Evolutionary conservation across 2,113 vertebrate genomes (phyloP).

Genomic region (Triplophysa tibetana): DNA sequence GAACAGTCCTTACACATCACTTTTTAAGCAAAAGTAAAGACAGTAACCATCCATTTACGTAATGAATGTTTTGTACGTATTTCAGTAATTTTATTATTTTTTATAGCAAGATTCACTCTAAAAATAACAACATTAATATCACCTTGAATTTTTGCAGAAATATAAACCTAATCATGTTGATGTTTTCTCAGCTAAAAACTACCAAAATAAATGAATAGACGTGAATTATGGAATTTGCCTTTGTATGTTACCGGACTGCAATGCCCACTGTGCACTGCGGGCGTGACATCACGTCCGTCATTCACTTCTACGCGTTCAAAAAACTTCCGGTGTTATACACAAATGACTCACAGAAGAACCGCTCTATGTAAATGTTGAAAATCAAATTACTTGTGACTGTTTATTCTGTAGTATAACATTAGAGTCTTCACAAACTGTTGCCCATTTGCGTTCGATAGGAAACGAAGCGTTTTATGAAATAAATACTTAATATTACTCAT

Average conservation of each 20-base stretch:
- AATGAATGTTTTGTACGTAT: no score
- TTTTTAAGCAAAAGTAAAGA: no score
- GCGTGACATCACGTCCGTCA: slow-evolving; percentile 35
- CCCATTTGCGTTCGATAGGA: no score
- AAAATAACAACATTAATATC: not conserved
- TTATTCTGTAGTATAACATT: not conserved
- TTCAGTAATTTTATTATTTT: not conserved
- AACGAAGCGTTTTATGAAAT: not conserved
- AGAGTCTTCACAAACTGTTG: not conserved
- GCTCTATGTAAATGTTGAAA: not conserved
- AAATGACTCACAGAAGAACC: not conserved
- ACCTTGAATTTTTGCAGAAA: not conserved
- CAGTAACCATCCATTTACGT: no score
- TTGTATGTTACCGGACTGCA: not conserved
- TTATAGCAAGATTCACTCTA: no score
- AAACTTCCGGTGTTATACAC: slow-evolving; percentile 13
- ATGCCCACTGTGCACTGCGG: slow-evolving; percentile 25
- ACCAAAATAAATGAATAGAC: no score
- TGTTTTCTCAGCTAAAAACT: no score
- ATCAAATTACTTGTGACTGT: not conserved
- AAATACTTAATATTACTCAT: not conserved
- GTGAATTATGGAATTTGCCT: no score
- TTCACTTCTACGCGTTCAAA: not conserved
- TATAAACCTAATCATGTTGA: not conserved
- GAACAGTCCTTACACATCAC: no score